These are phyloP conservation scores for Cremastinae sp. DNA, from an alignment of 2,888 invertebrate genomes.

Conservation along the genomic window DNA sequence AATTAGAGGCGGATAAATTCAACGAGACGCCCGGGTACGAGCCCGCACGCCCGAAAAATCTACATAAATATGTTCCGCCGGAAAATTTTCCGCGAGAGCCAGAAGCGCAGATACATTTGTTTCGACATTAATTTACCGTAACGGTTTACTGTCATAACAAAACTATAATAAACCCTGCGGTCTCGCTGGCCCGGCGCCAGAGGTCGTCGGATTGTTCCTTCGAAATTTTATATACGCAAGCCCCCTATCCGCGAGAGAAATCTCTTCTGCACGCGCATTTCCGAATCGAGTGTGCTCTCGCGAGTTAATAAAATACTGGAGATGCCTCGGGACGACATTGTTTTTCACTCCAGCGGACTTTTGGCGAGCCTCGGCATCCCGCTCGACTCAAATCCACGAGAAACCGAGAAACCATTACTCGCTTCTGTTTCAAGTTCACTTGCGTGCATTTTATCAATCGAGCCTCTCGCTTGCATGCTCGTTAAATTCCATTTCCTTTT, in stretches of 20 bases:
- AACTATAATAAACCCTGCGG: slow-evolving; percentile 79
- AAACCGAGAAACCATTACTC: slow-evolving; percentile 31
- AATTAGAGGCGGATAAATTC: slow-evolving; percentile 74
- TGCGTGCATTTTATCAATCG: slow-evolving; percentile 51
- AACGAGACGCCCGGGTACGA: slow-evolving; percentile 21
- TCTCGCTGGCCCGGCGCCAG: slow-evolving; percentile 64
- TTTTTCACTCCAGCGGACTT: slow-evolving; percentile 58
- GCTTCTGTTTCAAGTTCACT: slow-evolving; percentile 54
- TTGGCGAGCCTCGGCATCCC: slow-evolving; percentile 41
- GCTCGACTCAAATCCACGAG: slow-evolving; percentile 32
- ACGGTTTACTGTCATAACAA: slow-evolving; percentile 79
- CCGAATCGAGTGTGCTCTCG: slow-evolving; percentile 61
- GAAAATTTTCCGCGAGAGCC: slow-evolving; percentile 25
- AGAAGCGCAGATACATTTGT: slow-evolving; percentile 76
- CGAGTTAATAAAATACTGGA: slow-evolving; percentile 71
- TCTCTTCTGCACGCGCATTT: too few species aligned
- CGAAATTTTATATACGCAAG: too few species aligned
- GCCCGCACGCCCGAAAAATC: neutral
- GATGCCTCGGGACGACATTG: slow-evolving; percentile 66
- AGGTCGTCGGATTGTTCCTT: slow-evolving; percentile 51
- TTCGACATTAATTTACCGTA: slow-evolving; percentile 79
- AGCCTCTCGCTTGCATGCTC: slow-evolving; percentile 28
- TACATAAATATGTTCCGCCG: slow-evolving; percentile 3
- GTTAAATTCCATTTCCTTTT: slow-evolving; percentile 34
- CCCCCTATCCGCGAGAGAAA: too few species aligned